These are phyloP conservation scores for Oreochromis tanganicae DNA, from an alignment of 2,113 vertebrate species.

Conservation along the genomic window DNA sequence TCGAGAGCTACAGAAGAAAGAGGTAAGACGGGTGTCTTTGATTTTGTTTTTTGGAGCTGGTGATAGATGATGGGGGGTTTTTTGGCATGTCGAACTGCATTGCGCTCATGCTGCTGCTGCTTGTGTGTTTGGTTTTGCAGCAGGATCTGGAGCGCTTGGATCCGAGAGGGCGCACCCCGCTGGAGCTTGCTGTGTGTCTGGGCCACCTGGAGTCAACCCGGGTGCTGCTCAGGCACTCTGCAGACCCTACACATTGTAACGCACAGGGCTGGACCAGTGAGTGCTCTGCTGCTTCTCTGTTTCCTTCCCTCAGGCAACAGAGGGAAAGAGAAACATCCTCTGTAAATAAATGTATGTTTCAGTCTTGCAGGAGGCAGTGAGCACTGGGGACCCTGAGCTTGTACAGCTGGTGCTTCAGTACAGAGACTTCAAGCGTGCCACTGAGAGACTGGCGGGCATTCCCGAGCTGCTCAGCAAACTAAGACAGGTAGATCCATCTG, in stretches of 20 bases:
- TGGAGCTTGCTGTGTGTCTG: constrained; percentile 88
- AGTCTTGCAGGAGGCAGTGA: constrained; percentile 95
- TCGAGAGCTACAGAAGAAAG: constrained; percentile 77
- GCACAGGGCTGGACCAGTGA: constrained; percentile 88
- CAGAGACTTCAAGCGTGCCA: constrained; percentile 88
- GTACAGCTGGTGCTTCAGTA: constrained; percentile 93
- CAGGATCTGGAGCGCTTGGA: constrained; percentile 83
- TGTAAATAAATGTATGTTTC: constrained; percentile 11
- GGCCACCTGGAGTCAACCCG: constrained; percentile 87
- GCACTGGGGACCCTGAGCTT: constrained; percentile 92
- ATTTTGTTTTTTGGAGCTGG: neutral
- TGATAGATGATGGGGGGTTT: accelerated
- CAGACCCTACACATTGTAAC: constrained; percentile 83
- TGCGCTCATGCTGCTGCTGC: constrained; percentile 31
- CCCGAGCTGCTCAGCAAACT: constrained; percentile 90
- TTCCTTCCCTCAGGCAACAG: neutral
- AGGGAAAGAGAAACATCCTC: neutral
- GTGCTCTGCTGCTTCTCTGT: neutral
- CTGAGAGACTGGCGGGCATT: constrained; percentile 85
- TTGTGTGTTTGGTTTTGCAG: constrained; percentile 56
- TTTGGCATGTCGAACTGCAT: constrained; percentile 24
- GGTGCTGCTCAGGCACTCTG: constrained; percentile 84
- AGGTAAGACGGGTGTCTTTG: constrained; percentile 48
- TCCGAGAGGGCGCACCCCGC: constrained; percentile 84
- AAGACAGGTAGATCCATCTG: constrained; percentile 75